Conservation (phyloP, 2,888 invertebrate genomes). For the Mesorhabditis spiculigera region DNA sequence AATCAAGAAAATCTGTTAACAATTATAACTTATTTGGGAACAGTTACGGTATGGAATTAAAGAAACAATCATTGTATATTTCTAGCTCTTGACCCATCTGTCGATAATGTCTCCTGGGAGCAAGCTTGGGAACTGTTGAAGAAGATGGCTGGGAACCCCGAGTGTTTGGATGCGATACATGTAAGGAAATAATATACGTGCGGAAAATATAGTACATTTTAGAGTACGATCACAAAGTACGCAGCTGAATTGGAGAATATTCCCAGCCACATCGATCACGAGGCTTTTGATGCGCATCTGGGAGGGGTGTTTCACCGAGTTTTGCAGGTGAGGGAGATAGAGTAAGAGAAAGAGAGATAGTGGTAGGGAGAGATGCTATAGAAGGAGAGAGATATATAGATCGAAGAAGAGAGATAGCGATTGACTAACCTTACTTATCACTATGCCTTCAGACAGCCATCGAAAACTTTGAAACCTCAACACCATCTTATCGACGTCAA, state of each 20-base stretch:
- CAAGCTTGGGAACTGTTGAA: conserved; percentile 64
- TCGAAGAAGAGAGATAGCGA: neutral
- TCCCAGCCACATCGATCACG: conserved; percentile 50
- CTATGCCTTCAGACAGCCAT: conserved; percentile 59
- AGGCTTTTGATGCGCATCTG: conserved; percentile 61
- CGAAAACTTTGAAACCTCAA: conserved; percentile 55
- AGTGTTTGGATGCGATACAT: conserved; percentile 65
- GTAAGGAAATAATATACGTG: conserved; percentile 36
- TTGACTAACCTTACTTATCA: neutral
- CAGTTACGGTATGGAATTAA: neutral
- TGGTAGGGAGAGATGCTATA: neutral
- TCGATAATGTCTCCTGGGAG: conserved; percentile 59
- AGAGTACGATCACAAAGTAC: conserved; percentile 44
- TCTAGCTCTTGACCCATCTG: conserved; percentile 24
- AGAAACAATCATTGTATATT: neutral
- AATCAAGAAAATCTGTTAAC: conserved; percentile 33
- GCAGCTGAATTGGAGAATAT: conserved; percentile 41
- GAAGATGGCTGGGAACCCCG: conserved; percentile 66
- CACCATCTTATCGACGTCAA: conserved; percentile 44
- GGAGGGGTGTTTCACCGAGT: conserved; percentile 63
- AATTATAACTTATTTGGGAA: conserved; percentile 15
- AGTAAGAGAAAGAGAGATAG: neutral
- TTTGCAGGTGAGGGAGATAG: conserved; percentile 58
- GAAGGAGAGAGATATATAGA: neutral
- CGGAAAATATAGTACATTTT: conserved; percentile 8